A percentile compares a stretch with the other conserved stretches of the same genome.
These are phyloP conservation scores for Meiosimyza decipiens DNA, from an alignment of 2,888 invertebrate genomes.

Conservation along the genomic window DNA sequence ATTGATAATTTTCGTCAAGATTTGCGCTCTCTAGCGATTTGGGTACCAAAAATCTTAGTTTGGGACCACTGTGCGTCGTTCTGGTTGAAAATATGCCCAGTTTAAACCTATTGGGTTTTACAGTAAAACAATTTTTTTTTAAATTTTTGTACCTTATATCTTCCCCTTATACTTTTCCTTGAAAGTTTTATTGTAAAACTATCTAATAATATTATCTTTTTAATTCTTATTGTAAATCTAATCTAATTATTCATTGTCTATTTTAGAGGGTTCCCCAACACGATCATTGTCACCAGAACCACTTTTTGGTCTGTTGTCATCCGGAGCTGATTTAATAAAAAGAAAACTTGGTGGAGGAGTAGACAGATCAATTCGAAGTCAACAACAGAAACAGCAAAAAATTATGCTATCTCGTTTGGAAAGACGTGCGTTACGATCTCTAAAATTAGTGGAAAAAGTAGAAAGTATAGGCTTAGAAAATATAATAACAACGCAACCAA, in stretches of 20 bases:
- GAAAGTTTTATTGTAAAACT: background rate
- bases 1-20: too few species aligned
- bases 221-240: background rate
- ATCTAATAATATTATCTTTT: background rate
- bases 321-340: constrained; percentile 75
- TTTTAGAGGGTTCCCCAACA: constrained; percentile 70
- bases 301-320: constrained; percentile 71
- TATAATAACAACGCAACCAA: constrained; percentile 73
- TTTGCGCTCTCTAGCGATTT: too few species aligned
- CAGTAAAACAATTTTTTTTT: too few species aligned
- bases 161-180: too few species aligned
- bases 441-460: constrained; percentile 74
- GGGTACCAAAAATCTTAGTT: too few species aligned
- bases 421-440: constrained; percentile 68
- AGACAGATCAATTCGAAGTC: constrained; percentile 58
- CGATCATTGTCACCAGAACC: constrained; percentile 66
- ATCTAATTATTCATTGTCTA: background rate
- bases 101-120: too few species aligned
- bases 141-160: too few species aligned
- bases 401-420: constrained; percentile 63
- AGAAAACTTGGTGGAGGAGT: constrained; percentile 72
- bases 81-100: too few species aligned
- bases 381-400: constrained; percentile 60
- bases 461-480: constrained; percentile 77
- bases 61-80: too few species aligned